Evolutionary conservation across 2,888 invertebrate species (phyloP).

Genomic region (Myathropa florea): DNA sequence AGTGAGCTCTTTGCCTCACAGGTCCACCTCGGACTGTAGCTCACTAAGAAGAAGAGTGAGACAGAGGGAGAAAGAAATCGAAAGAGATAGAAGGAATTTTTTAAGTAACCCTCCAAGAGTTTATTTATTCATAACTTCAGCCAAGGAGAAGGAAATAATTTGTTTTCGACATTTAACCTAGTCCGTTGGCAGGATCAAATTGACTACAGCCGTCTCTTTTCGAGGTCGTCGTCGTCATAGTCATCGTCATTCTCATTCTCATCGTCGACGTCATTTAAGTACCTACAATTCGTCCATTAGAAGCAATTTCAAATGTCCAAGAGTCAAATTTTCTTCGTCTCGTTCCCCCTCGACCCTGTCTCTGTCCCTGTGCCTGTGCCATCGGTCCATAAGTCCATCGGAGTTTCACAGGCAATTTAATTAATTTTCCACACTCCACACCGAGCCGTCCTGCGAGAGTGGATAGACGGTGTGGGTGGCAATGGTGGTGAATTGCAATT

Average conservation of each 20-base stretch:
- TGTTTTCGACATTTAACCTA: conserved; percentile 25
- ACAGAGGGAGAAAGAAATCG: background rate
- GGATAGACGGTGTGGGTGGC: conserved; percentile 17
- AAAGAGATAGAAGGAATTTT: background rate
- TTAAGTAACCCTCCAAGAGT: background rate
- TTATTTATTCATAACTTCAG: conserved; percentile 34
- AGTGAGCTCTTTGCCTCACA: too few relatives aligned
- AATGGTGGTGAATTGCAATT: conserved; percentile 55
- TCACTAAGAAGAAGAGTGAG: too few relatives aligned
- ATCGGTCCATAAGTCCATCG: background rate
- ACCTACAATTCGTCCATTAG: conserved; percentile 41
- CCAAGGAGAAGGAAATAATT: background rate
- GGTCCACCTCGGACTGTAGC: too few relatives aligned
- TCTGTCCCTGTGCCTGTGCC: background rate
- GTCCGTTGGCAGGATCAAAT: conserved; percentile 2
- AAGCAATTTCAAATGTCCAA: conserved; percentile 64
- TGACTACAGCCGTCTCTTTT: conserved; percentile 7
- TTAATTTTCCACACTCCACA: conserved; percentile 61
- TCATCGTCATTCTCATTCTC: background rate
- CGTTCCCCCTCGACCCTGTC: background rate
- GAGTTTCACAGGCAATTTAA: conserved; percentile 66
- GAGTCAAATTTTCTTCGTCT: conserved; percentile 57
- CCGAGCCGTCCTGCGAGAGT: conserved; percentile 35
- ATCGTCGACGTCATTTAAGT: conserved; percentile 25
- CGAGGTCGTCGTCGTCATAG: background rate